A percentile compares a stretch with the other conserved stretches of the same genome.
Evolutionary conservation across 2,888 invertebrate genomes (phyloP).

Genomic region (Microchrysa polita): DNA sequence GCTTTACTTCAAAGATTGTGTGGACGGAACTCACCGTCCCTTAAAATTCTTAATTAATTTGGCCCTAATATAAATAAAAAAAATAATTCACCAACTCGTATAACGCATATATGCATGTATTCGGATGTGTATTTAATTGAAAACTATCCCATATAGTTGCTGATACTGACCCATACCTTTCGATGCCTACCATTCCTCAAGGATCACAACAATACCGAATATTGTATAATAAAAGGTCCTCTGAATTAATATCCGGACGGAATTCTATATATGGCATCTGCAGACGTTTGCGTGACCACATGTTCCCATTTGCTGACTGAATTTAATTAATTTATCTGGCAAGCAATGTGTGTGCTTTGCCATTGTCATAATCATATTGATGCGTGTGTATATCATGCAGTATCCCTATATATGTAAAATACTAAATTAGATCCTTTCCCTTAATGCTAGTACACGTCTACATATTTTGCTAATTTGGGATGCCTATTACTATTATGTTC

Average conservation of each 20-base stretch:
- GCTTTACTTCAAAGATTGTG: no score
- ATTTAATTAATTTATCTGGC: slow-evolving; percentile 35
- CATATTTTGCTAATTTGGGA: no score
- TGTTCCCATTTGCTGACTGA: slow-evolving; percentile 18
- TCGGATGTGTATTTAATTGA: neutral
- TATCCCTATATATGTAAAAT: neutral
- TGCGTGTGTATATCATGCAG: no score
- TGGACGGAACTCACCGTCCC: no score
- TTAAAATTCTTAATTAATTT: no score
- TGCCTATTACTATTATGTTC: no score
- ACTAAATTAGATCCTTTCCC: neutral
- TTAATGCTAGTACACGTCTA: no score
- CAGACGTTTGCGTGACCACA: slow-evolving; percentile 30
- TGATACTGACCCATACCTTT: neutral
- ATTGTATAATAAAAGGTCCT: neutral
- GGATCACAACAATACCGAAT: neutral
- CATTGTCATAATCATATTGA: neutral
- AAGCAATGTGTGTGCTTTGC: neutral
- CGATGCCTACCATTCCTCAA: neutral
- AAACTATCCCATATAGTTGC: neutral
- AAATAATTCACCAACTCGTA: no score
- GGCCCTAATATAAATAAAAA: no score
- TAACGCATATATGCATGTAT: no score
- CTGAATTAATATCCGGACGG: neutral
- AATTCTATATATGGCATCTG: slow-evolving; percentile 4